Conservation (phyloP, 1,140 invertebrate genomes). For the Zaprionus tsacasi region DNA sequence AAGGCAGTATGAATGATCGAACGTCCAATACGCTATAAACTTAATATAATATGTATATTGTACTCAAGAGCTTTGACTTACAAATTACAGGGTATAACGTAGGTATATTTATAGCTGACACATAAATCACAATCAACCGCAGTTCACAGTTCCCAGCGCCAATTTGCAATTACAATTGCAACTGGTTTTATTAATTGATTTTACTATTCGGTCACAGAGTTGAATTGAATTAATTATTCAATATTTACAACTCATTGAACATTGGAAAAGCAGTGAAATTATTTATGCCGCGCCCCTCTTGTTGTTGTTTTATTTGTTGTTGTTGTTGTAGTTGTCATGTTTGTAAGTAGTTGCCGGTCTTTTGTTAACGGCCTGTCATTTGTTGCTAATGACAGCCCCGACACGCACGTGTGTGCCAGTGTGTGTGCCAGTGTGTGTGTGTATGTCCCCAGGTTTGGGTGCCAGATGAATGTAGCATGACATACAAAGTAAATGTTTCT, state of each 20-base stretch:
- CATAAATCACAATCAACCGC: slow-evolving; percentile 55
- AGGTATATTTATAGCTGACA: slow-evolving; percentile 13
- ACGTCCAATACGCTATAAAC: not conserved
- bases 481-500: slow-evolving; percentile 32
- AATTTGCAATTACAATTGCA: slow-evolving; percentile 47
- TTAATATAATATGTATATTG: not conserved
- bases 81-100: slow-evolving; percentile 7
- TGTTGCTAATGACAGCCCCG: slow-evolving; percentile 45
- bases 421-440: slow-evolving; percentile 1
- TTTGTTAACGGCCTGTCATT: slow-evolving; percentile 41
- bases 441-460: not conserved
- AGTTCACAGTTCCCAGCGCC: slow-evolving; percentile 17
- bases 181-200: slow-evolving; percentile 63
- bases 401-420: slow-evolving; percentile 12
- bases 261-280: slow-evolving; percentile 24
- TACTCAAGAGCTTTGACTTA: not conserved
- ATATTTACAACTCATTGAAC: slow-evolving; percentile 55
- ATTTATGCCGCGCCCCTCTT: slow-evolving; percentile 3
- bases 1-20: not conserved
- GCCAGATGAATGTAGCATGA: slow-evolving; percentile 22
- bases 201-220: slow-evolving; percentile 23
- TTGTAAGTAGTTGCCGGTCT: slow-evolving; percentile 30
- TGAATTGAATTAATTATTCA: slow-evolving; percentile 58
- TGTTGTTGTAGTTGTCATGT: slow-evolving; percentile 29
- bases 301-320: not conserved